Percentiles rank a stretch among this genome's conserved stretches.
Evolutionary conservation across 2,113 vertebrate species (phyloP).

Genomic region (Clarias gariepinus): DNA sequence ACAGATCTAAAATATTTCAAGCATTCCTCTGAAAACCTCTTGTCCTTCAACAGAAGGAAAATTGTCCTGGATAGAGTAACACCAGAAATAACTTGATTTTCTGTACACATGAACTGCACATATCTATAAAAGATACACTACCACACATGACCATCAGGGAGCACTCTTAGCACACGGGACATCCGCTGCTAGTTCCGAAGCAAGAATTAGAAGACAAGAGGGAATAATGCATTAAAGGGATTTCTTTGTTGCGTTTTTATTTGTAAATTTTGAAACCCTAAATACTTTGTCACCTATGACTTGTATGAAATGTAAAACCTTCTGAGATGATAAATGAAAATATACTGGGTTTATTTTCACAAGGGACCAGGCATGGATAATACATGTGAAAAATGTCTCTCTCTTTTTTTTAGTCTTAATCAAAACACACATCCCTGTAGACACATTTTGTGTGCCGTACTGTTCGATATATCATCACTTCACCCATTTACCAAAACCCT

Average conservation of each 20-base stretch:
- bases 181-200: not conserved
- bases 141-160: conserved; percentile 45
- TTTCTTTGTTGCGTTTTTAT: conserved; percentile 36
- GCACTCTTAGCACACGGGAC: conserved; percentile 55
- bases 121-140: not conserved
- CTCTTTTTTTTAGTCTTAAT: conserved; percentile 10
- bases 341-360: conserved; percentile 24
- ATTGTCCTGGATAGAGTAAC: conserved; percentile 35
- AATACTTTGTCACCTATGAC: conserved; percentile 18
- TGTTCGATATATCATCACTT: conserved; percentile 30
- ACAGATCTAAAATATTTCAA: conserved; percentile 9
- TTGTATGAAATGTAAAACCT: conserved; percentile 6
- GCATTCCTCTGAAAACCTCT: conserved; percentile 3
- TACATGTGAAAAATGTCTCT: conserved; percentile 22
- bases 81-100: conserved; percentile 17
- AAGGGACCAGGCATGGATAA: not conserved
- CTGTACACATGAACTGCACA: not conserved
- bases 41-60: conserved; percentile 25
- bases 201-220: not conserved
- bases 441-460: not conserved
- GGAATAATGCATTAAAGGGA: conserved; percentile 27
- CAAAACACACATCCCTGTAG: conserved; percentile 22
- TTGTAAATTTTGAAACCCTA: conserved; percentile 1
- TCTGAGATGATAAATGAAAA: conserved; percentile 16
- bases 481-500: conserved; percentile 23